Base-by-base conservation (phyloP, 2,113 vertebrate species). In the Rhizomys pruinosus region DNA sequence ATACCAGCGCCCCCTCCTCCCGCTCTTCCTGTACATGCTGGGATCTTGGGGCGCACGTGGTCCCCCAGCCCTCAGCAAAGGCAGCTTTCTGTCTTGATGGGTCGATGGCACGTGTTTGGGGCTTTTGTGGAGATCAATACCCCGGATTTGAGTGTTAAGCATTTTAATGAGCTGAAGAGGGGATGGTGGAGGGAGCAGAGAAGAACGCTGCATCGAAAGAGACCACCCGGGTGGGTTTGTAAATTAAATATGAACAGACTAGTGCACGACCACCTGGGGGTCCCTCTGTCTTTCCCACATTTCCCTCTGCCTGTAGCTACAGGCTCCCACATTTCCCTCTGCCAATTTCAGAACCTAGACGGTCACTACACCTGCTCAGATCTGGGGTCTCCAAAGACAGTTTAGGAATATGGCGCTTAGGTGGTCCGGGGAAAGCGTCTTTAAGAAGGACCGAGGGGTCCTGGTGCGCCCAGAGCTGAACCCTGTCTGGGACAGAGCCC, bases 111-210 rank as follows among this genome's bases (percentile, higher is more conserved):
- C 7, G 10, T 34, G 88, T 92, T 80, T 81, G 90, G 92, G 89
- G 92, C 73, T 77, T 94, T 89, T 20, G 92, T 20, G 19, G 79
- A 92, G 78, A 95, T 94, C 96, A 88, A 71, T 97, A 94, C 90
- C 90, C 71, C 63, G 3, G 55, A 89, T 96, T 94, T 96, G 87
- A 97, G 94, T 87, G 94, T 71, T 63, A 87, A 91, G 93, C 93
- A 94, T 97, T 96, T 97, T 96, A 96, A 96, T 97, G 93, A 97
- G 92, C 81, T 37, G 20, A 25, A 39, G 47, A 79, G 77, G 77
- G 63, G 71, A 23, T 84, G 68, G 69, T 34, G 84, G 79, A 76
- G 61, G 47, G 61, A 77, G 57, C 22, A 0, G 23, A 23, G 2
- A 17, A 19, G 84, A 73, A 37, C 3, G 5, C 85, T 16, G 81